Percentiles rank a stretch among this genome's conserved stretches.
Conservation (phyloP, 2,797 vertebrate genomes). For the Cynodonichthys magdalenae region DNA sequence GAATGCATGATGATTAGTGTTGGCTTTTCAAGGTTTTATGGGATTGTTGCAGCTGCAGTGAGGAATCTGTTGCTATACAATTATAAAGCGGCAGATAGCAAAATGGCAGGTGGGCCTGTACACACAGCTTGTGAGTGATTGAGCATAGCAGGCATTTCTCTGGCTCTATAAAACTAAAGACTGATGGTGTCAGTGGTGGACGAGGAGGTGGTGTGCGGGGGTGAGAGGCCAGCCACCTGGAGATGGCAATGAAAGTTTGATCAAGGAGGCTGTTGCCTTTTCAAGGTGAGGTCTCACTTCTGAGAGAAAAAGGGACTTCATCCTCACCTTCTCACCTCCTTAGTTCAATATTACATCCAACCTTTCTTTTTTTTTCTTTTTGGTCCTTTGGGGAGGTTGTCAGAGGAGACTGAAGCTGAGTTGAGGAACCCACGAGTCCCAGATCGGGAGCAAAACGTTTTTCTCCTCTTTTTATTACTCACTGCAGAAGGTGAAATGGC, state of each 20-base stretch:
- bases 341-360: constrained; percentile 1
- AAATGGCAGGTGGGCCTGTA: constrained; percentile 53
- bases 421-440: constrained; percentile 38
- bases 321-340: constrained; percentile 47
- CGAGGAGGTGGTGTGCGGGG: neutral
- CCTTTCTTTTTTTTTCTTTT: neutral
- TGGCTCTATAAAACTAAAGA: constrained; percentile 38
- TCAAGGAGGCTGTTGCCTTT: constrained; percentile 56
- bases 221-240: constrained; percentile 38
- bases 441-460: constrained; percentile 30
- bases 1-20: neutral
- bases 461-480: constrained; percentile 14
- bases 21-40: constrained; percentile 7
- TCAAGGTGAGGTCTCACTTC: constrained; percentile 70
- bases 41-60: constrained; percentile 9
- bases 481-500: too few relatives aligned
- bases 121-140: constrained; percentile 56
- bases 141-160: constrained; percentile 37
- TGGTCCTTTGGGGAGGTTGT: constrained; percentile 11
- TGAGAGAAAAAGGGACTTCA: constrained; percentile 37
- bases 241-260: constrained; percentile 68
- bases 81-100: constrained; percentile 47
- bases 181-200: constrained; percentile 1
- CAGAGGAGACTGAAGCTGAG: constrained; percentile 21
- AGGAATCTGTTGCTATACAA: constrained; percentile 47